Percentiles rank a stretch among this genome's conserved stretches.
phyloP scores from a whole-genome alignment of 2,113 vertebrate species.

The Neomonachus schauinslandi region DNA sequence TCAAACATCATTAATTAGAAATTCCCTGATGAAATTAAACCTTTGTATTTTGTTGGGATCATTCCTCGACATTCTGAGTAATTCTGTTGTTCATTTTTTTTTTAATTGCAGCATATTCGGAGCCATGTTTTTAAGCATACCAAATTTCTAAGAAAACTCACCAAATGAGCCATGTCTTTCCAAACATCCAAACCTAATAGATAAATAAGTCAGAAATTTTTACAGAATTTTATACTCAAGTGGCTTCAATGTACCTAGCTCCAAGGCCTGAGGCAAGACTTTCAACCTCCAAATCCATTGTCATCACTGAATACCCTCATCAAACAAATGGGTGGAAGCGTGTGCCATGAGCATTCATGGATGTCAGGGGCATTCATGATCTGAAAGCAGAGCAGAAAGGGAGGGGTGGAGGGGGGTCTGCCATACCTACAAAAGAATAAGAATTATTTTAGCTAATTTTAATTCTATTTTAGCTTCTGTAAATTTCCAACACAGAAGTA shows the following conservation, averaged over 20 bases:
- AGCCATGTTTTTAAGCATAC: neutral
- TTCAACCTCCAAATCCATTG: neutral
- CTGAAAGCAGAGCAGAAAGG: neutral
- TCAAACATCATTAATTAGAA: slow-evolving; percentile 72
- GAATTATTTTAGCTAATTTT: neutral
- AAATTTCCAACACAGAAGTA: neutral
- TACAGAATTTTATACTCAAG: neutral
- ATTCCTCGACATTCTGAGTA: slow-evolving; percentile 20
- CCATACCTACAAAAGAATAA: neutral
- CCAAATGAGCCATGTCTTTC: neutral
- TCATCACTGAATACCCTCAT: neutral
- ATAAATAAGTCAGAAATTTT: neutral
- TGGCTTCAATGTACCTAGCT: neutral
- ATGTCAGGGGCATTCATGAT: neutral
- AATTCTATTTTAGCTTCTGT: slow-evolving; percentile 8
- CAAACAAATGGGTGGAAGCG: neutral
- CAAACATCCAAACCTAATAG: neutral
- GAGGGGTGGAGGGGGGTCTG: neutral
- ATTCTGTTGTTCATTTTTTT: neutral
- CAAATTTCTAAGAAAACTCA: neutral
- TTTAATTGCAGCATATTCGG: neutral
- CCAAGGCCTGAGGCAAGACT: neutral
- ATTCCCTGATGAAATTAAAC: slow-evolving; percentile 72
- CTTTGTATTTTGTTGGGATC: slow-evolving; percentile 52
- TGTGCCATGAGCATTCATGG: accelerated